phyloP scores from a whole-genome alignment of 2,797 vertebrate genomes.

The Lutjanus argentimaculatus region DNA sequence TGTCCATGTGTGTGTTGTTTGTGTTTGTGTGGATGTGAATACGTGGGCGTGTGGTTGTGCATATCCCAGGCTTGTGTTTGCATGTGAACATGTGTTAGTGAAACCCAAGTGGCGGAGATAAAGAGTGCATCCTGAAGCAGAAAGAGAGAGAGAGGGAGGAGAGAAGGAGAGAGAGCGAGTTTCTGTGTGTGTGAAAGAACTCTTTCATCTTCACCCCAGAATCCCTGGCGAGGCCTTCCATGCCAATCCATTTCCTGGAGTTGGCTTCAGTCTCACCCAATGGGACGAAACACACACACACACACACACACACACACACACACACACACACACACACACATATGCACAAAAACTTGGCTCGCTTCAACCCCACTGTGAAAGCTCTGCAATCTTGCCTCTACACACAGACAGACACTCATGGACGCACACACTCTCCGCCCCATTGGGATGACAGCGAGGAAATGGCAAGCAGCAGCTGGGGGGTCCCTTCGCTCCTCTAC shows the following conservation, averaged over 20 bases:
- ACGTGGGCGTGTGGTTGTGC: conserved; percentile 27
- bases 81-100: conserved; percentile 47
- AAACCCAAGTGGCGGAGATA: conserved; percentile 54
- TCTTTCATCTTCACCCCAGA: conserved; percentile 83
- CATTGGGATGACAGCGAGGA: conserved; percentile 73
- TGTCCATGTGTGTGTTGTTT: conserved; percentile 2
- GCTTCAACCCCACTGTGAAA: conserved; percentile 60
- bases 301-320: conserved; percentile 17
- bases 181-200: conserved; percentile 75
- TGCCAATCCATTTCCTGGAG: conserved; percentile 85
- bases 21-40: conserved; percentile 11
- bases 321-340: conserved; percentile 25
- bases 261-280: conserved; percentile 80
- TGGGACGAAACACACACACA: conserved; percentile 65
- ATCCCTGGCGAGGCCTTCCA: conserved; percentile 80
- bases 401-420: conserved; percentile 61
- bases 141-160: conserved; percentile 26
- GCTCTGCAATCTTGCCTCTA: conserved; percentile 68
- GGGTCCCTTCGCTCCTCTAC: conserved; percentile 70
- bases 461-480: conserved; percentile 83
- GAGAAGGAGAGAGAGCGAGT: conserved; percentile 2
- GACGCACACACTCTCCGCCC: conserved; percentile 61
- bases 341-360: conserved; percentile 64
- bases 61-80: conserved; percentile 40
- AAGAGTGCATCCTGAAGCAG: conserved; percentile 67